Evolutionary conservation across 1,140 invertebrate species (phyloP).

Genomic region (Drosophila tropicalis): DNA sequence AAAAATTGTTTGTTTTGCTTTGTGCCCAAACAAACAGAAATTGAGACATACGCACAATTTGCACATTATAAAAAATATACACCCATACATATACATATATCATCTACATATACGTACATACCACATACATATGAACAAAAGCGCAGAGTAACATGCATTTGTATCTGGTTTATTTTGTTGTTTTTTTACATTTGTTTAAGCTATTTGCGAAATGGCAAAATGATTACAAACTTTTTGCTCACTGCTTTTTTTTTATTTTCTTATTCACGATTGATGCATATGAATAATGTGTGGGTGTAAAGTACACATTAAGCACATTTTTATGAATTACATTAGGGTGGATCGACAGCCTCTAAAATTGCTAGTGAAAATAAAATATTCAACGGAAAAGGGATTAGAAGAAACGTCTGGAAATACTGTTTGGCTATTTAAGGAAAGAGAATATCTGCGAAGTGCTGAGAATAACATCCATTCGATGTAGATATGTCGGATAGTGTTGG

Average conservation of each 20-base stretch:
- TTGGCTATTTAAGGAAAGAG: too few relatives aligned
- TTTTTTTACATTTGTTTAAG: conserved; percentile 1
- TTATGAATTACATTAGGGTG: conserved; percentile 14
- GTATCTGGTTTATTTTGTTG: not conserved
- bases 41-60: conserved; percentile 42
- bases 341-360: not conserved
- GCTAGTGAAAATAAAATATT: too few relatives aligned
- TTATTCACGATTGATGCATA: conserved; percentile 28
- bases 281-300: conserved; percentile 40
- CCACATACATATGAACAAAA: not conserved
- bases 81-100: not conserved
- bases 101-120: not conserved
- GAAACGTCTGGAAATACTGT: too few relatives aligned
- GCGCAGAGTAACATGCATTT: not conserved
- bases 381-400: too few relatives aligned
- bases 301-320: not conserved
- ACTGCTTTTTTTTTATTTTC: not conserved
- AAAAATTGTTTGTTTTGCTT: conserved; percentile 58
- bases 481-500: too few relatives aligned
- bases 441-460: too few relatives aligned
- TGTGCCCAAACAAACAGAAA: conserved; percentile 40
- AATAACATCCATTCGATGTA: too few relatives aligned
- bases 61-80: conserved; percentile 21
- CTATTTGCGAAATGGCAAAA: conserved; percentile 53
- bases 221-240: conserved; percentile 40